These are phyloP conservation scores for Enteromius paludinosus DNA, from an alignment of 2,797 vertebrate genomes.

Conservation along the genomic window DNA sequence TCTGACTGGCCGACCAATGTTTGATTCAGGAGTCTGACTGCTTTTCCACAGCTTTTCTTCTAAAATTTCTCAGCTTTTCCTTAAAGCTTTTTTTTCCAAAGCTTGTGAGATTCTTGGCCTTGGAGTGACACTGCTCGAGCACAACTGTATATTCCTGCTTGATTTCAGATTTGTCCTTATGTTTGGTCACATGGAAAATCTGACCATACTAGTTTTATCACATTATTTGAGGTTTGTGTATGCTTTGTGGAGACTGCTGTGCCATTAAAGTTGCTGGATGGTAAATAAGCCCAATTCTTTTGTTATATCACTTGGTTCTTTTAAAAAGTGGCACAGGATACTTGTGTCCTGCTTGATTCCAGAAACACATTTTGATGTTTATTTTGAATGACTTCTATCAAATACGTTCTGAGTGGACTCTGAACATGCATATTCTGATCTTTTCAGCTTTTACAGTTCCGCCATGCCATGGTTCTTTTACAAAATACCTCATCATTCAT, in stretches of 20 bases:
- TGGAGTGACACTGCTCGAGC: not conserved
- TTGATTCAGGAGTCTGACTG: not conserved
- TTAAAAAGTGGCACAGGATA: not conserved
- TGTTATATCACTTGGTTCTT: not conserved
- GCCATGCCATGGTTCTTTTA: not conserved
- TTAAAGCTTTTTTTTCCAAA: not conserved
- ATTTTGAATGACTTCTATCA: not conserved
- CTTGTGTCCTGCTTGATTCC: too few relatives aligned
- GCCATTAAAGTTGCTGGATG: not conserved
- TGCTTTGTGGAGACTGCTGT: not conserved
- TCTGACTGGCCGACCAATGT: not conserved
- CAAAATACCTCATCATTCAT: not conserved
- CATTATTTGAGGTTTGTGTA: not conserved
- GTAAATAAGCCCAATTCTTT: not conserved
- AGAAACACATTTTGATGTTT: not conserved
- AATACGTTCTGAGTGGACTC: not conserved
- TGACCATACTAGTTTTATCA: not conserved
- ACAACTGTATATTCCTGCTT: not conserved
- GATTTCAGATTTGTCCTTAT: not conserved
- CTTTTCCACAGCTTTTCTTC: not conserved
- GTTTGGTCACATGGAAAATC: not conserved
- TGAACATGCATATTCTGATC: not conserved
- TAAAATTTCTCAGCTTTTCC: not conserved
- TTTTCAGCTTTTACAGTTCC: not conserved
- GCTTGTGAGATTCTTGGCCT: not conserved